phyloP scores from a whole-genome alignment of 2,113 vertebrate species.

The Callipepla squamata region DNA sequence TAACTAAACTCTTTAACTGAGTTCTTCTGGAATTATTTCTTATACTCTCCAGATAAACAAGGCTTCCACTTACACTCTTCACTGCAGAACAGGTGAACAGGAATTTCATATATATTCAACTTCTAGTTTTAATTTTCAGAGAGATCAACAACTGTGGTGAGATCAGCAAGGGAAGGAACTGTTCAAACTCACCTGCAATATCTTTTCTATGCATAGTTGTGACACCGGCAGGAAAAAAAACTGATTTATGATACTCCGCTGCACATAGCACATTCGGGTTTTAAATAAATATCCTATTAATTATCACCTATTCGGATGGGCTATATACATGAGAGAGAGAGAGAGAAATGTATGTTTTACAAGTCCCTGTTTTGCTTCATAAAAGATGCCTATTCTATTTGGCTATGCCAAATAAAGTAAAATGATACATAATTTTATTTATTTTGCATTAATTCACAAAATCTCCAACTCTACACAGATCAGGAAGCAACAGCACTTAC shows the following conservation, averaged over 20 bases:
- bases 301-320: neutral
- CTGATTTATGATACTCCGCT: neutral
- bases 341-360: neutral
- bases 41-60: neutral
- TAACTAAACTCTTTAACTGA: neutral
- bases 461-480: neutral
- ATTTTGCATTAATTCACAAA: neutral
- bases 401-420: neutral
- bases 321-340: neutral
- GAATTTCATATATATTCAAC: neutral
- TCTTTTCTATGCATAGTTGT: neutral
- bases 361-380: neutral
- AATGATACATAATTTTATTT: neutral
- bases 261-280: neutral
- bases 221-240: neutral
- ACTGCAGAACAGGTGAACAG: neutral
- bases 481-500: neutral
- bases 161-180: neutral
- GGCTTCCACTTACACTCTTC: neutral
- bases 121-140: slow-evolving; percentile 2
- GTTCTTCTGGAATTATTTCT: neutral
- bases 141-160: neutral
- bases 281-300: neutral
- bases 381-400: neutral
- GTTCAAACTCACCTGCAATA: neutral